phyloP scores from a whole-genome alignment of 2,797 vertebrate species.

The Diceros bicornis region DNA sequence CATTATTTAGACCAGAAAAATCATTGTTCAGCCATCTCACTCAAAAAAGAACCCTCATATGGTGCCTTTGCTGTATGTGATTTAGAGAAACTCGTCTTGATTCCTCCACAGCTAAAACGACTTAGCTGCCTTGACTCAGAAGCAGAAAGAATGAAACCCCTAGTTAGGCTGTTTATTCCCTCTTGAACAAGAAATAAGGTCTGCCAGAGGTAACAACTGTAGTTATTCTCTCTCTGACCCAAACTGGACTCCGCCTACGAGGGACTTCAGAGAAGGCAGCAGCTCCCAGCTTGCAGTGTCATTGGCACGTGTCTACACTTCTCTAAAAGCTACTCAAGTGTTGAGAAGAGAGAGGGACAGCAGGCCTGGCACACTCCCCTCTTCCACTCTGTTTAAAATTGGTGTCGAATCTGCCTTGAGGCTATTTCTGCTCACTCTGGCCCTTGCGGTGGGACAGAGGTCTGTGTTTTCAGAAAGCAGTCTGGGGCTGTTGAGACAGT shows the following conservation, averaged over 20 bases:
- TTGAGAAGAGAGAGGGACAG: background rate
- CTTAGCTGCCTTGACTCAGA: background rate
- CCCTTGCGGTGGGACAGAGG: background rate
- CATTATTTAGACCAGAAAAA: background rate
- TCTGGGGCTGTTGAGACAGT: background rate
- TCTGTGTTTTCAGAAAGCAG: slow-evolving; percentile 41
- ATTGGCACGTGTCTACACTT: accelerated
- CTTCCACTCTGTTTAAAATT: background rate
- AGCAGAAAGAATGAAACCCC: background rate
- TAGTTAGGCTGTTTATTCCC: background rate
- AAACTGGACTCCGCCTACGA: background rate
- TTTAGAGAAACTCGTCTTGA: background rate
- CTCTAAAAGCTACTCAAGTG: too few species aligned
- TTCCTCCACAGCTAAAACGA: background rate
- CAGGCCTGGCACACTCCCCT: background rate
- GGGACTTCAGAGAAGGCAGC: background rate
- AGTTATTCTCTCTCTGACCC: background rate
- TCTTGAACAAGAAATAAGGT: background rate
- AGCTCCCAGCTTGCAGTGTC: background rate
- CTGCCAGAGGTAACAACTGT: background rate
- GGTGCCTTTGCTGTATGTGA: background rate
- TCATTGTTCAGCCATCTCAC: background rate
- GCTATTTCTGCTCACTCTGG: background rate
- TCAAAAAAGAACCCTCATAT: background rate
- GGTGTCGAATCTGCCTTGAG: background rate